Evolutionary conservation across 2,888 invertebrate species (phyloP).

Genomic region (Drepanosiphum platanoidis): DNA sequence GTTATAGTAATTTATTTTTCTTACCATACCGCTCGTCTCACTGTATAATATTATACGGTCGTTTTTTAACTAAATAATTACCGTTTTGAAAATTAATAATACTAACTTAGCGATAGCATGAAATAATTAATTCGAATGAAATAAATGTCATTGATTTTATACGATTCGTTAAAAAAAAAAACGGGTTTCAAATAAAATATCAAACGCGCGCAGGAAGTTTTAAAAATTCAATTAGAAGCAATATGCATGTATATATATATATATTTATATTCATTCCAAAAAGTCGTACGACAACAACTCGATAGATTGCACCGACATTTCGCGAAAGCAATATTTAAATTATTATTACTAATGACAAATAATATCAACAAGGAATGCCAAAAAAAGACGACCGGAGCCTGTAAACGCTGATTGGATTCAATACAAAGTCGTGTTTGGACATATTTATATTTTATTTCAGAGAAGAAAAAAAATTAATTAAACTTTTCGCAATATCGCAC

Average conservation of each 20-base stretch:
- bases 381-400: neutral
- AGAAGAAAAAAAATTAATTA: constrained; percentile 14
- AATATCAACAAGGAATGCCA: neutral
- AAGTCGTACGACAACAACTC: neutral
- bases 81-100: no score
- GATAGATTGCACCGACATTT: neutral
- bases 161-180: no score
- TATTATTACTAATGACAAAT: neutral
- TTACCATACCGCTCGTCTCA: no score
- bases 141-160: no score
- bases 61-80: no score
- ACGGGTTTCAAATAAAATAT: no score
- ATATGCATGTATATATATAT: no score
- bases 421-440: neutral
- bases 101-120: no score
- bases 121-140: no score
- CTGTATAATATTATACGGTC: no score
- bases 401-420: neutral
- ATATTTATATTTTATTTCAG: constrained; percentile 3
- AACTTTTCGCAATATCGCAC: neutral
- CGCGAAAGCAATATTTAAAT: neutral
- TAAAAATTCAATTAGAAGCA: no score
- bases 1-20: neutral
- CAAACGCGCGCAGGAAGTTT: no score
- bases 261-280: neutral